Percentiles rank a stretch among this genome's conserved stretches.
phyloP scores from a whole-genome alignment of 2,888 invertebrate genomes.

The Papilio demoleus region DNA sequence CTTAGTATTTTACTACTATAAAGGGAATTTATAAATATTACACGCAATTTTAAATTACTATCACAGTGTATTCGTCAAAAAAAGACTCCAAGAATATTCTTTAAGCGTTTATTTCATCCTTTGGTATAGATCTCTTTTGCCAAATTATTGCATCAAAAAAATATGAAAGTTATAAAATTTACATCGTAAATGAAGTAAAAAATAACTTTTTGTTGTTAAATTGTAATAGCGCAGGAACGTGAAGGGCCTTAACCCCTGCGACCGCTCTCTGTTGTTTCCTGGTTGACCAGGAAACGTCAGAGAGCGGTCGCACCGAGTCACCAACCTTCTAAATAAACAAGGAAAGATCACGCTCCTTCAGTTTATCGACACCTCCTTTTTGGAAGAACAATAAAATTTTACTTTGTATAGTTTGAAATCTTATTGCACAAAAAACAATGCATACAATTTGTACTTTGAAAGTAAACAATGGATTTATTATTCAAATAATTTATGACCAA shows the following conservation, averaged over 20 bases:
- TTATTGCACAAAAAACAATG: neutral
- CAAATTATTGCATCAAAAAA: neutral
- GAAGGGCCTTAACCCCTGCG: slow-evolving; percentile 1
- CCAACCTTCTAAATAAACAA: slow-evolving; percentile 12
- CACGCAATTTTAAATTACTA: no score
- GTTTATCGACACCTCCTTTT: neutral
- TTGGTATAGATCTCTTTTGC: no score
- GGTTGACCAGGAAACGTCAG: slow-evolving; percentile 2
- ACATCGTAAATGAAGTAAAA: neutral
- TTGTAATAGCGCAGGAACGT: neutral
- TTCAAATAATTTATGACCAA: no score
- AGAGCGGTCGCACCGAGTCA: neutral
- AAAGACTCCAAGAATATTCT: no score
- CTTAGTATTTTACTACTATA: no score
- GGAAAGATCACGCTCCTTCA: neutral
- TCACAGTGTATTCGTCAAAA: no score
- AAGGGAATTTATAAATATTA: no score
- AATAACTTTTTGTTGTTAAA: neutral
- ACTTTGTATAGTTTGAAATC: neutral
- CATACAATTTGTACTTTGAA: neutral
- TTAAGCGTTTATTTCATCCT: no score
- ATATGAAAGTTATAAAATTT: neutral
- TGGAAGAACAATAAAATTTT: neutral
- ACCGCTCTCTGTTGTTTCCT: no score
- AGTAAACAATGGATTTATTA: neutral